Evolutionary conservation across 2,797 vertebrate species (phyloP).

Genomic region (Pampus argenteus): DNA sequence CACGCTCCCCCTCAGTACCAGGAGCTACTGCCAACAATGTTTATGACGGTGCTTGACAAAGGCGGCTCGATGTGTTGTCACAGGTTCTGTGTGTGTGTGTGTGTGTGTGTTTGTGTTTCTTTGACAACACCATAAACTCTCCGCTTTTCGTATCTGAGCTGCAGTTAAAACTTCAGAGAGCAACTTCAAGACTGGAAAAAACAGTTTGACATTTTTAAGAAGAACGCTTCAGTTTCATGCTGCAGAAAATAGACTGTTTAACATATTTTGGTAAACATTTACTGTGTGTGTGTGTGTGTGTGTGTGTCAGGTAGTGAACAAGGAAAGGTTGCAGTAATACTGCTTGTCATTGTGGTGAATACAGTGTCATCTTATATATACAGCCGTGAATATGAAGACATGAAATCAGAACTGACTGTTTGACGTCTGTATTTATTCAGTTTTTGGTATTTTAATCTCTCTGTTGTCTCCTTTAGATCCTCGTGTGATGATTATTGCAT

Average conservation of each 20-base stretch:
- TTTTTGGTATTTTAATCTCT: constrained; percentile 45
- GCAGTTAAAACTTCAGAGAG: constrained; percentile 34
- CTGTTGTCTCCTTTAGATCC: background rate
- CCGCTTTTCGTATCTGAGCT: constrained; percentile 6
- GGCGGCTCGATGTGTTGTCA: constrained; percentile 25
- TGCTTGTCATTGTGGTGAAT: constrained; percentile 12
- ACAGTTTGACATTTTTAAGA: constrained; percentile 26
- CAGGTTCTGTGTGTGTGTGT: constrained; percentile 2
- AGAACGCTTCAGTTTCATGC: constrained; percentile 13
- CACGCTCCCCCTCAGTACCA: constrained; percentile 21
- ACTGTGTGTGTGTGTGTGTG: background rate
- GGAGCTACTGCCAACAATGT: constrained; percentile 23
- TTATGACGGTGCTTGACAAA: constrained; percentile 36
- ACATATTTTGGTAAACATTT: constrained; percentile 36
- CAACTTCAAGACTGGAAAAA: background rate
- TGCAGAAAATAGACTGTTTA: constrained; percentile 55
- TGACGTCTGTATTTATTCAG: constrained; percentile 25
- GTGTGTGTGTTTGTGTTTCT: background rate
- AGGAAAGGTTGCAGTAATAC: constrained; percentile 8
- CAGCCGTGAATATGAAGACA: constrained; percentile 1
- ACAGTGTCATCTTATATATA: constrained; percentile 16
- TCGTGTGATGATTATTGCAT: background rate
- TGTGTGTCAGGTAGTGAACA: background rate
- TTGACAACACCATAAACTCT: constrained; percentile 34
- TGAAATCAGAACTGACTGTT: constrained; percentile 17